These are phyloP conservation scores for Aurelia sp. DNA, from an alignment of 30 jellyfish, hydroid and myxozoan genomes.

Conservation along the genomic window DNA sequence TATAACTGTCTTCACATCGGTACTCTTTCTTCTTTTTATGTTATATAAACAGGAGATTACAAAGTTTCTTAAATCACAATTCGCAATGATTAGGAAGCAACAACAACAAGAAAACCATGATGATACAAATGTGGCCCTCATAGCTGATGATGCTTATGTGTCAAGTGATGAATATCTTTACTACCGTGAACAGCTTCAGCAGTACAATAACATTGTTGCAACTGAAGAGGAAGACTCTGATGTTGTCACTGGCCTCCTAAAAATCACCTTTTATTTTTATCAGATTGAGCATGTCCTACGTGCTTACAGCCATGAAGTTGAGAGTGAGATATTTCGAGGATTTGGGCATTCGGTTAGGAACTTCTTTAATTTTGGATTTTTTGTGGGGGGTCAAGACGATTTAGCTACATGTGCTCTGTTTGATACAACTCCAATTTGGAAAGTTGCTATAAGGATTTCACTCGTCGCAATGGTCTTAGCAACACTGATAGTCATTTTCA, in stretches of 20 bases:
- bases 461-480: background rate
- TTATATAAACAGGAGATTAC: background rate
- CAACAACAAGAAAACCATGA: too few relatives aligned
- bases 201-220: too few relatives aligned
- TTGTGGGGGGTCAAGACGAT: background rate
- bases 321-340: background rate
- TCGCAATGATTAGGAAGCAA: too few relatives aligned
- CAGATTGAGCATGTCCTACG: slow-evolving; percentile 37
- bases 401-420: slow-evolving; percentile 1
- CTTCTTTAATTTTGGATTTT: slow-evolving; percentile 19
- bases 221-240: background rate
- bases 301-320: background rate
- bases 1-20: background rate
- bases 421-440: slow-evolving; percentile 5
- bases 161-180: too few relatives aligned
- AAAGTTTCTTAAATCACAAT: background rate
- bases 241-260: slow-evolving; percentile 16
- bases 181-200: too few relatives aligned
- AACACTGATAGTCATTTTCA: background rate
- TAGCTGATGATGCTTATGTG: too few relatives aligned
- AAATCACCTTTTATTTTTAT: slow-evolving; percentile 41
- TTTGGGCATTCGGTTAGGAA: slow-evolving; percentile 5
- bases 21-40: background rate
- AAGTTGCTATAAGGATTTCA: background rate
- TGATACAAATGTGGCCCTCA: too few relatives aligned